Evolutionary conservation across 2,888 invertebrate species (phyloP).

Genomic region (Endotricha flammealis): DNA sequence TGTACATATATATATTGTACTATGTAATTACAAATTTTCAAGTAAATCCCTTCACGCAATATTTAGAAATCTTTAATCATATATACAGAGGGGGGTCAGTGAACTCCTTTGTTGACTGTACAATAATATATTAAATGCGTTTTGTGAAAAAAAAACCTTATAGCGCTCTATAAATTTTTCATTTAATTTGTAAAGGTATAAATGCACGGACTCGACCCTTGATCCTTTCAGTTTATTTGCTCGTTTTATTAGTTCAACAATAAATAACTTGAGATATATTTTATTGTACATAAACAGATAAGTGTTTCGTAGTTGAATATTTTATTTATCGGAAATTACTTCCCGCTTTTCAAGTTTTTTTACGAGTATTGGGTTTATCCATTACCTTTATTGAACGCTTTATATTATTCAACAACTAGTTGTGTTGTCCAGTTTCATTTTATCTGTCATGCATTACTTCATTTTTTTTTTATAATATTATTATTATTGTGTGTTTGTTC

Average conservation of each 20-base stretch:
- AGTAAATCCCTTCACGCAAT: too few species aligned
- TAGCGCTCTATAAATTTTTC: too few species aligned
- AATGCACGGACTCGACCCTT: neutral
- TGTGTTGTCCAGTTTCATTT: constrained; percentile 5
- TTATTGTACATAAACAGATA: constrained; percentile 16
- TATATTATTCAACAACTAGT: constrained; percentile 6
- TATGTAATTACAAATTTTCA: too few species aligned
- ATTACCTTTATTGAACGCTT: constrained; percentile 20
- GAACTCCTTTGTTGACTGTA: too few species aligned
- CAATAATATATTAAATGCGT: too few species aligned
- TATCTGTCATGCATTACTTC: neutral
- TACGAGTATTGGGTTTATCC: constrained; percentile 18
- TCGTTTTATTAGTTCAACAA: neutral
- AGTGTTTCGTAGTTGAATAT: constrained; percentile 18
- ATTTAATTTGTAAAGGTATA: too few species aligned
- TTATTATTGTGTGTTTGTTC: too few species aligned
- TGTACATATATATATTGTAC: too few species aligned
- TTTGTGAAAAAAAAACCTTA: too few species aligned
- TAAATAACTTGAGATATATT: constrained; percentile 8
- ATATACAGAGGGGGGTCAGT: too few species aligned
- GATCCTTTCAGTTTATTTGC: neutral
- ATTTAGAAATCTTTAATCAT: too few species aligned
- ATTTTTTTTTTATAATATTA: too few species aligned
- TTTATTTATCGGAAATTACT: constrained; percentile 21
- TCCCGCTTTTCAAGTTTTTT: constrained; percentile 18